These are phyloP conservation scores for Clarias fuscus DNA, from an alignment of 2,797 vertebrate genomes.

Conservation along the genomic window DNA sequence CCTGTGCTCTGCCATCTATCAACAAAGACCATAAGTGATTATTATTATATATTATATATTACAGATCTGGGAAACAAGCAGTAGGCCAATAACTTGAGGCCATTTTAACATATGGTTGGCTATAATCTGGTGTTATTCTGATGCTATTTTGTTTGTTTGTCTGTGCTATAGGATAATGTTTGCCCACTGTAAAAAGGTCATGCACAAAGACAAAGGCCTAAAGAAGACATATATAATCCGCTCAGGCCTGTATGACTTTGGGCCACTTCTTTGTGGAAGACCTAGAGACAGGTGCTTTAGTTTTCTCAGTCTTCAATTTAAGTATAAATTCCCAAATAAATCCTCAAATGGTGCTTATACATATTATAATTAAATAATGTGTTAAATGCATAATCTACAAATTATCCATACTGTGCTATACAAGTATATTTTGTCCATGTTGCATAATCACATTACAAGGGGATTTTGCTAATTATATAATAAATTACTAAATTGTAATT, in stretches of 20 bases:
- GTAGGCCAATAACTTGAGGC: background rate
- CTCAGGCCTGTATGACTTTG: constrained; percentile 81
- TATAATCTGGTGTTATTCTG: background rate
- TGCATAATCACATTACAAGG: background rate
- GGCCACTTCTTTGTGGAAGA: constrained; percentile 91
- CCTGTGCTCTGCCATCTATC: constrained; percentile 82
- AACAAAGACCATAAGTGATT: constrained; percentile 81
- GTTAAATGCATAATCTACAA: background rate
- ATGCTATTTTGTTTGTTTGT: background rate
- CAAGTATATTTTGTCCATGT: background rate
- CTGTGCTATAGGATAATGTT: constrained; percentile 80
- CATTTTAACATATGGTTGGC: background rate
- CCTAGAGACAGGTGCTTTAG: constrained; percentile 80
- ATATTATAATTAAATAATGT: background rate
- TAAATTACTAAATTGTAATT: background rate
- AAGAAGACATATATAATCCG: constrained; percentile 79
- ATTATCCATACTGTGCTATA: background rate
- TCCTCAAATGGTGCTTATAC: background rate
- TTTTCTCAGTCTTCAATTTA: background rate
- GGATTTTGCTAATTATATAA: background rate
- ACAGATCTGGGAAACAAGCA: constrained; percentile 9
- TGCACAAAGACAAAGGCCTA: constrained; percentile 65
- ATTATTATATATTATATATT: background rate
- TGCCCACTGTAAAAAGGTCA: constrained; percentile 67
- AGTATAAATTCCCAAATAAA: background rate